Conservation (phyloP, 1,140 invertebrate genomes). For the Saccostrea cuccullata region DNA sequence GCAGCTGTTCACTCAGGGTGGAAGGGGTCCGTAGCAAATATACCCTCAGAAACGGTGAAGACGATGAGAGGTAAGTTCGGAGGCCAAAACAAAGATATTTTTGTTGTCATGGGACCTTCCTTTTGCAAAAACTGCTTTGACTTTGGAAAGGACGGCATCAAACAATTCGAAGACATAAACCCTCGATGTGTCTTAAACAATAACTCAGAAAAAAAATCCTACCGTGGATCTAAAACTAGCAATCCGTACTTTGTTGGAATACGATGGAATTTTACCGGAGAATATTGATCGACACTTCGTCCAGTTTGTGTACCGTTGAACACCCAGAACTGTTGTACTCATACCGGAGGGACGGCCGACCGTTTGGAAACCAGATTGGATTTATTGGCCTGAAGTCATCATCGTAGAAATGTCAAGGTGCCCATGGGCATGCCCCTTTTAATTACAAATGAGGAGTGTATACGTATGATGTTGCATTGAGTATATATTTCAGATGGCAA, state of each 20-base stretch:
- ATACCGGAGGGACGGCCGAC: slow-evolving; percentile 59
- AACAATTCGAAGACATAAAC: slow-evolving; percentile 55
- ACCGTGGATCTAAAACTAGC: slow-evolving; percentile 56
- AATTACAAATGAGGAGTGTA: too few species aligned
- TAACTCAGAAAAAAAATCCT: slow-evolving; percentile 34
- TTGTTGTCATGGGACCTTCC: slow-evolving; percentile 61
- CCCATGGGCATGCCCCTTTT: too few species aligned
- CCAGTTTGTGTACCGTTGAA: slow-evolving; percentile 58
- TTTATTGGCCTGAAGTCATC: slow-evolving; percentile 56
- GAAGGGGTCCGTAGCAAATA: slow-evolving; percentile 58
- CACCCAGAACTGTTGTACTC: slow-evolving; percentile 62
- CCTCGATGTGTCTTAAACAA: slow-evolving; percentile 36
- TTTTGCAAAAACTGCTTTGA: slow-evolving; percentile 57
- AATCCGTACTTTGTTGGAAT: slow-evolving; percentile 58
- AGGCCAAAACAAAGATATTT: slow-evolving; percentile 53
- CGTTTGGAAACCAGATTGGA: slow-evolving; percentile 69
- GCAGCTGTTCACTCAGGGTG: slow-evolving; percentile 66
- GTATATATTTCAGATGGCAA: background rate
- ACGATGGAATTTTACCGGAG: slow-evolving; percentile 54
- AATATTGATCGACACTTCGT: slow-evolving; percentile 62
- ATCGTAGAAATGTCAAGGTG: background rate
- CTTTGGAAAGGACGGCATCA: slow-evolving; percentile 48
- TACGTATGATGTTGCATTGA: background rate
- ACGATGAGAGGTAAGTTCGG: slow-evolving; percentile 55
- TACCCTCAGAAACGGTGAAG: slow-evolving; percentile 54